phyloP scores from a whole-genome alignment of 2,113 vertebrate species.

The Orcinus orca region DNA sequence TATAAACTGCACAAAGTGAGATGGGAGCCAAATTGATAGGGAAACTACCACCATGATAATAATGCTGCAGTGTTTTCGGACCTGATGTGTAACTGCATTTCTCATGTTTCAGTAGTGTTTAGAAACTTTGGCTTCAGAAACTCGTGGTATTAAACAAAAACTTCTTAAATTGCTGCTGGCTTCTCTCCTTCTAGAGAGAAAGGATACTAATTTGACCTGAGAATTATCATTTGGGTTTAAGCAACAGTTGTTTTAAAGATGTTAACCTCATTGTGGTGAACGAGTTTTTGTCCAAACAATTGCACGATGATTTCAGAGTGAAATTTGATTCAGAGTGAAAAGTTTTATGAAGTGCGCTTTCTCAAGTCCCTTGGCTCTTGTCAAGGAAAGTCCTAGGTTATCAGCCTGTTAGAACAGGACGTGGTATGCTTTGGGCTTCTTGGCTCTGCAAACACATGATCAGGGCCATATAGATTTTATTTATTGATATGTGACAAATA shows the following conservation, averaged over 20 bases:
- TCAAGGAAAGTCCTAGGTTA: neutral
- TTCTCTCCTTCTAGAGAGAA: neutral
- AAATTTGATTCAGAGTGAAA: neutral
- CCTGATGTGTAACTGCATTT: conserved; percentile 29
- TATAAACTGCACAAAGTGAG: neutral
- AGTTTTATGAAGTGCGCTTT: neutral
- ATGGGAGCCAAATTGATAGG: neutral
- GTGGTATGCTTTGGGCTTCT: neutral
- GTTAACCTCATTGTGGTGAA: neutral
- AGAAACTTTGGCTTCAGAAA: conserved; percentile 44
- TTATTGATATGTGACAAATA: neutral
- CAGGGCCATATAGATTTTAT: neutral
- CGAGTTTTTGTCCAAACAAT: neutral
- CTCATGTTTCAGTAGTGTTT: conserved; percentile 24
- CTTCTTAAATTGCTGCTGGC: neutral
- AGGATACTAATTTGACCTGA: conserved; percentile 31
- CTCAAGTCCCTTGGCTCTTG: neutral
- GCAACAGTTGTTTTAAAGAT: conserved; percentile 40
- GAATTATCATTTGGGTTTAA: conserved; percentile 32
- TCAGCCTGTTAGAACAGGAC: neutral
- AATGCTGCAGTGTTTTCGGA: conserved; percentile 21
- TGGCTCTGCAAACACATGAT: neutral
- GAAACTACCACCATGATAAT: neutral
- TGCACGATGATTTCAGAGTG: neutral
- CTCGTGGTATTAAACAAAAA: conserved; percentile 1